Percentiles rank a stretch among this genome's conserved stretches.
Evolutionary conservation across 2,113 vertebrate species (phyloP).

Genomic region (Microcebus ravelobensis): DNA sequence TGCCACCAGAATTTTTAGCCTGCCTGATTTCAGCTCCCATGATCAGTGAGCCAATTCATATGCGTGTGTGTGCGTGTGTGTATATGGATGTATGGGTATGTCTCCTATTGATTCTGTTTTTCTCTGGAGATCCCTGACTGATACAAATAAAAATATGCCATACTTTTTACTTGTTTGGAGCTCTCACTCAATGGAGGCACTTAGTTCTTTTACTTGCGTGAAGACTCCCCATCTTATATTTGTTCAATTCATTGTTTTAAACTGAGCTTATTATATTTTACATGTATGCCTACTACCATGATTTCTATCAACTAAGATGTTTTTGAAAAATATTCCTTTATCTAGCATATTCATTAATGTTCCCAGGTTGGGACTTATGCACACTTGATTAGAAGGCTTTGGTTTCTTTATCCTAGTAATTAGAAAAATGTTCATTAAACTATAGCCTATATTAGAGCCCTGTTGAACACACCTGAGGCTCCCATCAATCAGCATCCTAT

Average conservation of each 20-base stretch:
- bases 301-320: conserved; percentile 28
- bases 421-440: conserved; percentile 63
- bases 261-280: conserved; percentile 21
- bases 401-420: conserved; percentile 60
- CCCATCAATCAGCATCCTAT: conserved; percentile 15
- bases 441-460: not conserved
- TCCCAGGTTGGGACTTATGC: not conserved
- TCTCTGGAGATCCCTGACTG: not conserved
- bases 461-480: conserved; percentile 8
- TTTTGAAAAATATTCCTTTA: conserved; percentile 40
- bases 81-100: not conserved
- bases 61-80: too few relatives aligned
- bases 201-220: not conserved
- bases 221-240: not conserved
- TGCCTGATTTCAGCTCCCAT: not conserved
- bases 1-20: not conserved
- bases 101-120: not conserved
- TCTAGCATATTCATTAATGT: conserved; percentile 35
- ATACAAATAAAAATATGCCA: not conserved
- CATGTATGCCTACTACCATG: not conserved
- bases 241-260: not conserved
- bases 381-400: conserved; percentile 64
- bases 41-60: not conserved
- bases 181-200: not conserved
- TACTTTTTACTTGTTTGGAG: not conserved